These are phyloP conservation scores for Myotis davidii DNA, from an alignment of 2,113 vertebrate species.

Conservation along the genomic window DNA sequence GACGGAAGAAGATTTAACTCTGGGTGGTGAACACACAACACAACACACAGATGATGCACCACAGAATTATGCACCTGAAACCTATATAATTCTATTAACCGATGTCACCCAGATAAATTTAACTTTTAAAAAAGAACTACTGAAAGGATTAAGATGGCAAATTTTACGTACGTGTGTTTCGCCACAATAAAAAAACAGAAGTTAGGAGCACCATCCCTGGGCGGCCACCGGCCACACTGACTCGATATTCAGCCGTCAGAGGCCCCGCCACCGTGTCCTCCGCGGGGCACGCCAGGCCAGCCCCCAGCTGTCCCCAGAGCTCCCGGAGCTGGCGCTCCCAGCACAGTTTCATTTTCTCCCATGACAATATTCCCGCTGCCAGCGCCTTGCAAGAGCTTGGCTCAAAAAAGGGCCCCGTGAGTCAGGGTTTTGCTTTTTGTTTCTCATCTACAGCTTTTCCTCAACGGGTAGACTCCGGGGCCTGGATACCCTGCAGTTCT, in stretches of 20 bases:
- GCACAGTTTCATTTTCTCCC: constrained; percentile 14
- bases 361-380: constrained; percentile 1
- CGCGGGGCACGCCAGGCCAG: background rate
- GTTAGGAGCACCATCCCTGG: too few relatives aligned
- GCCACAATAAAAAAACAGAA: background rate
- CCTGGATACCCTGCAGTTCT: background rate
- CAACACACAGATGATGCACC: background rate
- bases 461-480: background rate
- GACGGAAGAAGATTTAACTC: background rate
- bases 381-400: constrained; percentile 43
- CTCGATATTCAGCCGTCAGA: background rate
- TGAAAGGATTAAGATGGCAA: background rate
- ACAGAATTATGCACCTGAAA: background rate
- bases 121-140: background rate
- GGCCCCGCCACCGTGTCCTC: background rate
- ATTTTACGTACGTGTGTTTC: background rate
- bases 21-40: background rate
- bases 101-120: background rate
- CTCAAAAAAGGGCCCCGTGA: constrained; percentile 24
- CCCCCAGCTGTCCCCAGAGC: background rate
- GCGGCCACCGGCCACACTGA: fast-evolving
- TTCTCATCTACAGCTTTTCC: constrained; percentile 26
- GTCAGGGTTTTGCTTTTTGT: constrained; percentile 39
- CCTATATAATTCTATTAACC: background rate
- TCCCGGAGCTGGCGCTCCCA: constrained; percentile 13